Percentiles rank a stretch among this genome's conserved stretches.
Conservation (phyloP, 2,888 invertebrate species). For the Poecilus cupreus region DNA sequence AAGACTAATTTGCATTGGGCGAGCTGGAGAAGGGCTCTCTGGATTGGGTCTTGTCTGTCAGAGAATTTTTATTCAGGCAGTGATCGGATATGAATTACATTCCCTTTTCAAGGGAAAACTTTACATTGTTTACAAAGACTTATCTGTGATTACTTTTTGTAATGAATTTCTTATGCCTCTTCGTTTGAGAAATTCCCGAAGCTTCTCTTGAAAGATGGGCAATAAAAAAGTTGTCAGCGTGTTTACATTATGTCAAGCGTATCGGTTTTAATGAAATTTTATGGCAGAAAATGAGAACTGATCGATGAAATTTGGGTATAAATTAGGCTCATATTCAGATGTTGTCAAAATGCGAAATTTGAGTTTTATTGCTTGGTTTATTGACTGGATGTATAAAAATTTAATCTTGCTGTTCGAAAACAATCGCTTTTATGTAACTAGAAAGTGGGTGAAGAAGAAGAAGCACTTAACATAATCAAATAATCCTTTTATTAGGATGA, state of each 20-base stretch:
- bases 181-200: background rate
- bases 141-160: constrained; percentile 53
- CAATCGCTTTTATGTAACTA: background rate
- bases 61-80: constrained; percentile 31
- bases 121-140: constrained; percentile 52
- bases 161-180: constrained; percentile 47
- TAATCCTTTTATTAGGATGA: background rate
- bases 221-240: constrained; percentile 3
- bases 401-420: background rate
- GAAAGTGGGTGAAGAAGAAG: background rate
- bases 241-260: constrained; percentile 17
- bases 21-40: background rate
- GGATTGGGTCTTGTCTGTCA: constrained; percentile 40
- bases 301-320: constrained; percentile 28
- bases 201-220: background rate
- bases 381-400: constrained; percentile 1
- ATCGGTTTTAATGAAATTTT: constrained; percentile 33
- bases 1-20: no score
- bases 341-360: constrained; percentile 21
- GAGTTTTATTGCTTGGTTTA: constrained; percentile 16
- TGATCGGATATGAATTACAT: constrained; percentile 39
- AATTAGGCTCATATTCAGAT: background rate
- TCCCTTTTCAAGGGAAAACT: constrained; percentile 26
- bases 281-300: background rate
- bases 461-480: background rate